Percentiles rank a stretch among this genome's conserved stretches.
These are phyloP conservation scores for Agrilus mali DNA, from an alignment of 2,888 invertebrate species.

Conservation along the genomic window DNA sequence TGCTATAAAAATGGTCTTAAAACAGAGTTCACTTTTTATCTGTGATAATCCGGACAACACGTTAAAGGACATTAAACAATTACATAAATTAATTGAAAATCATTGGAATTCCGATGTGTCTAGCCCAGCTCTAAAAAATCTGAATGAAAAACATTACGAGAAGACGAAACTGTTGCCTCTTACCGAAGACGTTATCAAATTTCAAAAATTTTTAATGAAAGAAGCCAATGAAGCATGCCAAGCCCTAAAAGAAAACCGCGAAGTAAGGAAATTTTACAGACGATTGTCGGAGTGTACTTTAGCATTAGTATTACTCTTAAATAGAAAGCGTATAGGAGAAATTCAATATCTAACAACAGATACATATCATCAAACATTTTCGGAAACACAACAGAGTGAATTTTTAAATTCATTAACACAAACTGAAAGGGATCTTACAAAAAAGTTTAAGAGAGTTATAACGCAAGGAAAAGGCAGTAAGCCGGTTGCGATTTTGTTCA, in stretches of 20 bases:
- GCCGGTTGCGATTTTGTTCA: too few species aligned
- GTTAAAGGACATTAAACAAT: slow-evolving; percentile 9
- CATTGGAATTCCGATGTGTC: slow-evolving; percentile 9
- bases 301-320: slow-evolving; percentile 5
- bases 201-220: slow-evolving; percentile 8
- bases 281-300: slow-evolving; percentile 7
- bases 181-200: slow-evolving; percentile 8
- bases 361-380: too few species aligned
- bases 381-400: too few species aligned
- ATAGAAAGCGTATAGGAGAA: slow-evolving; percentile 7
- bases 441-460: too few species aligned
- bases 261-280: slow-evolving; percentile 7
- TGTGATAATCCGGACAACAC: slow-evolving; percentile 3
- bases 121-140: slow-evolving; percentile 5
- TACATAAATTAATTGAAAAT: slow-evolving; percentile 4
- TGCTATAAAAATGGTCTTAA: slow-evolving; percentile 1
- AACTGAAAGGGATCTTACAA: too few species aligned
- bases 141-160: slow-evolving; percentile 8
- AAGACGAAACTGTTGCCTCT: slow-evolving; percentile 9
- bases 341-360: neutral
- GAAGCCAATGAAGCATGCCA: slow-evolving; percentile 5
- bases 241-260: neutral
- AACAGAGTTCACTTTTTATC: neutral
- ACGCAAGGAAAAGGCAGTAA: too few species aligned
- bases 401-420: too few species aligned